phyloP scores from a whole-genome alignment of 2,797 vertebrate genomes.

The Eptatretus atami region DNA sequence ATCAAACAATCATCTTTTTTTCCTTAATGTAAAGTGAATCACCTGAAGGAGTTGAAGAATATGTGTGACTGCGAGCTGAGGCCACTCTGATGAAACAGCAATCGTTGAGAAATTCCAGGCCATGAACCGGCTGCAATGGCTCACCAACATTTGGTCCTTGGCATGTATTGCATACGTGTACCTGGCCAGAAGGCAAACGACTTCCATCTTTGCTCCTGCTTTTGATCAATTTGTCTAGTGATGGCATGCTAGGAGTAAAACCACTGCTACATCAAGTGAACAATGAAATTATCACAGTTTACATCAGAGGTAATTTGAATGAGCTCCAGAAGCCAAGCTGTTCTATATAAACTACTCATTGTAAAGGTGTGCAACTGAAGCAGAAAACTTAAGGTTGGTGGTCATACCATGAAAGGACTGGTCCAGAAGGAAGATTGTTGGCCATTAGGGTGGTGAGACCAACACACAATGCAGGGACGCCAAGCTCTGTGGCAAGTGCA shows the following conservation, averaged over 20 bases:
- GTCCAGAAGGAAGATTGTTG: neutral
- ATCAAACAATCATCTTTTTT: no score
- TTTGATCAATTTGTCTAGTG: no score
- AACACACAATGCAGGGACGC: neutral
- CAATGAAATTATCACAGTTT: no score
- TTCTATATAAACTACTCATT: no score
- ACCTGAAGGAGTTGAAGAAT: neutral
- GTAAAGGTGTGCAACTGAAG: no score
- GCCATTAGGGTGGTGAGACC: constrained; percentile 1
- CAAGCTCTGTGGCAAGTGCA: neutral
- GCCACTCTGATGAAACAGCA: neutral
- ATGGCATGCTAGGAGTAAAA: no score
- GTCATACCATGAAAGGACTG: neutral
- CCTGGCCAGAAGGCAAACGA: neutral
- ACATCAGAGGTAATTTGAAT: no score
- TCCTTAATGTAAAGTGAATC: no score
- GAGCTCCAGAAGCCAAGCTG: no score
- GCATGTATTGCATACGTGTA: neutral
- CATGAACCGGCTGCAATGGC: neutral
- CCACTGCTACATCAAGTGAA: no score
- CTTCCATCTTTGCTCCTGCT: no score
- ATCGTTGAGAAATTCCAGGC: neutral
- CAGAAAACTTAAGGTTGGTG: no score
- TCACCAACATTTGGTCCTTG: neutral
- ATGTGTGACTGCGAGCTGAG: constrained; percentile 1